These are phyloP conservation scores for Macrophya annulata DNA, from an alignment of 2,888 invertebrate species.

Conservation along the genomic window DNA sequence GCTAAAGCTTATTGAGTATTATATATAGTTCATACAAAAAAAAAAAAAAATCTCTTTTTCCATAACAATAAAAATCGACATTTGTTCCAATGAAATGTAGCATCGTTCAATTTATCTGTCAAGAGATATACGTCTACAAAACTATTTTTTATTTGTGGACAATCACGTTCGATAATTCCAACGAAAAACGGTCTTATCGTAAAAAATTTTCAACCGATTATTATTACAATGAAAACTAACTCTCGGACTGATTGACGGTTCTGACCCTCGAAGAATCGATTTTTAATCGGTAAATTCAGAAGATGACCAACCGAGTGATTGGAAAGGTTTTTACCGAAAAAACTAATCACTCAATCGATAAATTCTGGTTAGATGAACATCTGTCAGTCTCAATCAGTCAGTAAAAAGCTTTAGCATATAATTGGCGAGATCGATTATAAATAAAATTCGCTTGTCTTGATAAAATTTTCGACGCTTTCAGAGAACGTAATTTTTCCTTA, in stretches of 20 bases:
- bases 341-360: neutral
- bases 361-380: neutral
- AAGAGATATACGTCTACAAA: conserved; percentile 10
- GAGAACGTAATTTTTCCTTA: neutral
- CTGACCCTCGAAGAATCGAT: neutral
- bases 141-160: neutral
- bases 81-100: conserved; percentile 27
- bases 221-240: neutral
- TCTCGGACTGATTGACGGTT: neutral
- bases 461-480: neutral
- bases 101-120: conserved; percentile 3
- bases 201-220: neutral
- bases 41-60: neutral
- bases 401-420: conserved; percentile 6
- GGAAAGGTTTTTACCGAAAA: conserved; percentile 10
- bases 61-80: conserved; percentile 31
- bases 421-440: neutral
- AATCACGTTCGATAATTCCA: neutral
- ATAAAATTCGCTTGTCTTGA: neutral
- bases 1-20: conserved; percentile 10
- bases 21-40: neutral
- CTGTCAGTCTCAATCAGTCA: neutral
- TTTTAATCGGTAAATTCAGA: neutral
- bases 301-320: neutral
- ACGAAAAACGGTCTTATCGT: neutral